A percentile compares a stretch with the other conserved stretches of the same genome.
Conservation (phyloP, 2,113 vertebrate genomes). For the Orcinus orca region DNA sequence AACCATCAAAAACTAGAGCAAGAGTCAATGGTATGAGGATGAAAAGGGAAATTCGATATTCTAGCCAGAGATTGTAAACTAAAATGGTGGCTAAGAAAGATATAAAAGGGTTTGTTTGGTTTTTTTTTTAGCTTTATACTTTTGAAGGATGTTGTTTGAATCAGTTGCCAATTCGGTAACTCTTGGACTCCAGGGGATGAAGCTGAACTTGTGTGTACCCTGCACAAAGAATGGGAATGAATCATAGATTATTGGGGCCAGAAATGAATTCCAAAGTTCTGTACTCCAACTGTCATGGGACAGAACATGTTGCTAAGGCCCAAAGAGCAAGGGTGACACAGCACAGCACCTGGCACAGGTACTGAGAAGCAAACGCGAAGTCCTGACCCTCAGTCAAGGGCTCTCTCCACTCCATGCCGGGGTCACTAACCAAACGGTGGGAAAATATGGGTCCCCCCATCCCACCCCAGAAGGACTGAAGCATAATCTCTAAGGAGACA, state of each 20-base stretch:
- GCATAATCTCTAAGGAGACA: neutral
- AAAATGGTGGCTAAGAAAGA: neutral
- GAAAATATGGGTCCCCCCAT: neutral
- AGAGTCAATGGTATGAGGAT: neutral
- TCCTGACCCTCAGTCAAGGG: neutral
- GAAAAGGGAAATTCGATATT: neutral
- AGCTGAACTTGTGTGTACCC: neutral
- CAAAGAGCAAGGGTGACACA: neutral
- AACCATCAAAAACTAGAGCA: neutral
- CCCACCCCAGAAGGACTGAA: neutral
- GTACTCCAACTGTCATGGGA: neutral
- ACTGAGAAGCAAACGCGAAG: neutral
- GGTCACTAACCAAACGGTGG: neutral
- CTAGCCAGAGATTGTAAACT: neutral
- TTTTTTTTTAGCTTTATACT: neutral
- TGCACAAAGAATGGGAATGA: neutral
- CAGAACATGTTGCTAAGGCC: neutral
- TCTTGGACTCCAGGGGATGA: neutral
- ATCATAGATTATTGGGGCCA: neutral
- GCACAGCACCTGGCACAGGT: neutral
- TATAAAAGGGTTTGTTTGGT: accelerated
- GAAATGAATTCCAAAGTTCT: neutral
- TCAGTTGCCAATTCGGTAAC: neutral
- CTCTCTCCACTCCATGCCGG: neutral
- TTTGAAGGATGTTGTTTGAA: neutral